Evolutionary conservation across 2,888 invertebrate species (phyloP).

Genomic region (Harpagoxenus sublaevis): DNA sequence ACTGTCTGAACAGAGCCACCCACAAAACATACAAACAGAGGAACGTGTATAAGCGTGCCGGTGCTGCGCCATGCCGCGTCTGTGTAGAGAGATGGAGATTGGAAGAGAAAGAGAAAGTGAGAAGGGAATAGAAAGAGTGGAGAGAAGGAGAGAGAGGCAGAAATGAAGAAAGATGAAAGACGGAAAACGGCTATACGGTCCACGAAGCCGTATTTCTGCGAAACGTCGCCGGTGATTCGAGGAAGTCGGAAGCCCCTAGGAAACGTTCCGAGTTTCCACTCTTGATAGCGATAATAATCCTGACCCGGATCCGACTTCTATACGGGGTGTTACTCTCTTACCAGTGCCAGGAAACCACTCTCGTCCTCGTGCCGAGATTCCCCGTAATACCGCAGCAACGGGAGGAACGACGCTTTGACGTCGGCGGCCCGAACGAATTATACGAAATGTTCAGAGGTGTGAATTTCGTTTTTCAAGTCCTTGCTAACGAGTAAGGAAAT

Average conservation of each 20-base stretch:
- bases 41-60: constrained; percentile 39
- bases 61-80: constrained; percentile 6
- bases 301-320: constrained; percentile 52
- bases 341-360: constrained; percentile 57
- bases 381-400: constrained; percentile 32
- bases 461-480: constrained; percentile 13
- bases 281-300: constrained; percentile 69
- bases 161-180: constrained; percentile 41
- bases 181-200: constrained; percentile 29
- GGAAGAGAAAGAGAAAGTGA: constrained; percentile 15
- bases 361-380: constrained; percentile 52
- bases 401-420: constrained; percentile 2
- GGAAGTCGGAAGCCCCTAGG: constrained; percentile 69
- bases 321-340: constrained; percentile 38
- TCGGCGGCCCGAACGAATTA: constrained; percentile 7
- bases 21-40: constrained; percentile 71
- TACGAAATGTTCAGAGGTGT: constrained; percentile 9
- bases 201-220: constrained; percentile 34
- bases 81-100: constrained; percentile 23
- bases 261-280: constrained; percentile 65
- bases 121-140: constrained; percentile 13
- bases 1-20: constrained; percentile 75
- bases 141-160: constrained; percentile 41
- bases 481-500: constrained; percentile 20
- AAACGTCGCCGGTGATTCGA: constrained; percentile 61